Evolutionary conservation across 2,797 vertebrate genomes (phyloP).

Genomic region (Danio kyathit): DNA sequence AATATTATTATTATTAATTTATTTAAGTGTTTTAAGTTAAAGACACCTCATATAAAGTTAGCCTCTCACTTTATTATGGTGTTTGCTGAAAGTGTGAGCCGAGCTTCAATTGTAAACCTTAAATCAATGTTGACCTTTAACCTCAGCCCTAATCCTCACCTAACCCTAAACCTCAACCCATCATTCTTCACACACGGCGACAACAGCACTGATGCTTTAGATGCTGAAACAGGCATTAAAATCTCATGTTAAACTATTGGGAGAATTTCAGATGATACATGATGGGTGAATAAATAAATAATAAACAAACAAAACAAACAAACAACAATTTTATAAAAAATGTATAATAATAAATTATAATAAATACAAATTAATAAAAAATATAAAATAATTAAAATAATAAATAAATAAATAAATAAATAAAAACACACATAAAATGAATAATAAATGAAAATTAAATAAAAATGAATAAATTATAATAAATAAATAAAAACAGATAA

Average conservation of each 20-base stretch:
- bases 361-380: no score
- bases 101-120: conserved; percentile 2
- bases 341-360: no score
- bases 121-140: conserved; percentile 3
- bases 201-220: neutral
- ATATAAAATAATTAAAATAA: no score
- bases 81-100: neutral
- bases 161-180: conserved; percentile 8
- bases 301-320: no score
- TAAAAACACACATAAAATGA: no score
- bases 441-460: no score
- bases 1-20: neutral
- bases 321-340: no score
- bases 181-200: conserved; percentile 9
- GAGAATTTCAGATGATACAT: no score
- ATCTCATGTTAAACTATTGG: neutral
- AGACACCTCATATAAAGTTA: neutral
- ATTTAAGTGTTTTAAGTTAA: neutral
- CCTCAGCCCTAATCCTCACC: neutral
- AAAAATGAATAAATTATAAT: no score
- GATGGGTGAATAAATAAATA: no score
- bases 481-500: no score
- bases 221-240: neutral
- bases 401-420: no score
- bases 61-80: neutral